phyloP scores from a whole-genome alignment of 2,888 invertebrate species.

The Aleiodes testaceus region DNA sequence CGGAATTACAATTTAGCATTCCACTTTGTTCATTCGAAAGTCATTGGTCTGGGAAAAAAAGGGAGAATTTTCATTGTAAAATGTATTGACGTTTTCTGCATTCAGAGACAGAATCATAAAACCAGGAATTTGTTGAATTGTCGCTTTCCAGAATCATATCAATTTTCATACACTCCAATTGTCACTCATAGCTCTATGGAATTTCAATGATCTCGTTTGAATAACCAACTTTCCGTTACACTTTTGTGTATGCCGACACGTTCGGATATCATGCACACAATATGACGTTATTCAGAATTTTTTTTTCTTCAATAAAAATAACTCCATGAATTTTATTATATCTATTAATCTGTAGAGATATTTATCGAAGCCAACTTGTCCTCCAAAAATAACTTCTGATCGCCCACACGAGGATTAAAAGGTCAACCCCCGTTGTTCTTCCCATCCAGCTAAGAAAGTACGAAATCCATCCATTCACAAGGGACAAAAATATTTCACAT shows the following conservation, averaged over 20 bases:
- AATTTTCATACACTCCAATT: conserved; percentile 27
- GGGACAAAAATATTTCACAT: neutral
- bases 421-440: conserved; percentile 4
- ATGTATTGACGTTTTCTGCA: conserved; percentile 2
- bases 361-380: conserved; percentile 2
- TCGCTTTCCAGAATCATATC: conserved; percentile 32
- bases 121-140: neutral
- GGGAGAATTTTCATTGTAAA: too few species aligned
- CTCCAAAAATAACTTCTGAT: conserved; percentile 10
- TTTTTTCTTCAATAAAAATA: too few species aligned
- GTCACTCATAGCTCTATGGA: conserved; percentile 6
- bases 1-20: too few species aligned
- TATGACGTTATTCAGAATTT: neutral
- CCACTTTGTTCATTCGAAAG: too few species aligned
- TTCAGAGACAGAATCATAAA: conserved; percentile 5
- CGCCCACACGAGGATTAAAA: conserved; percentile 14
- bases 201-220: conserved; percentile 10
- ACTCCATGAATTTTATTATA: conserved; percentile 16
- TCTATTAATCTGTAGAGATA: conserved; percentile 19
- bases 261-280: conserved; percentile 3
- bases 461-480: neutral
- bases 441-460: neutral
- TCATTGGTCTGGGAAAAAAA: too few species aligned
- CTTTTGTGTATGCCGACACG: neutral
- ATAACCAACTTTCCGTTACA: conserved; percentile 9